Base-by-base conservation (phyloP, 1,140 invertebrate species). In the Dinothrombium tinctorium region DNA sequence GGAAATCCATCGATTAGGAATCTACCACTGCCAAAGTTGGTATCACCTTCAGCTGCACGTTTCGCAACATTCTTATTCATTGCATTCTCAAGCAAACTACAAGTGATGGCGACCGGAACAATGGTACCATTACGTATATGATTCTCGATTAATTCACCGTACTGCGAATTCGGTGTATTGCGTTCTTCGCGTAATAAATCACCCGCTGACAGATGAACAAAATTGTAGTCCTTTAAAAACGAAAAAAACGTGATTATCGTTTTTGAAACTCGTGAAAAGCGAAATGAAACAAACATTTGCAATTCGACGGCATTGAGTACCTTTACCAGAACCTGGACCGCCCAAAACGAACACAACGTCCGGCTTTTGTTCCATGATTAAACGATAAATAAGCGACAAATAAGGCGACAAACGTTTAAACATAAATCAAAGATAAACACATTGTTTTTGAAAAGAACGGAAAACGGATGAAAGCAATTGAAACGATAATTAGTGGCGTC, bases 1-100 rank as follows among this genome's bases (percentile, higher is more conserved):
- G 94, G 94, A 59, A 99, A 99, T 6, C 94, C 94, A 62, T 99
- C 94, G 50, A 99, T 79, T 0, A 99, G 63, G 56, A 98, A 99
- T 31, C 75, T 74, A 14, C 71, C 67, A 2, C 63, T 66, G 12
- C 72, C 33, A 12, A 37, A 37, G 9, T 15, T 3, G 17, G 66
- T 38, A 66, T 55, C 42, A 66, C 59, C 78, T 92, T 92, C 1
- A 80, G 81, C 64, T 61, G 48, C 3, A 28, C 17, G 3, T 11
- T n/a, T 15, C 8, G 9, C 37, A 15, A 42, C 29, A 37, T 37
- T n/a, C 37, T 47, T 33, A 4, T 38, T 22, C 46, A 51, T 54
- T 49, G 68, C 70, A 45, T 73, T 72, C 53, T 86, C 75, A 15
- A 99, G 57, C 8, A 99, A 66, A 38, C 73, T 75, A 58, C 92